Evolutionary conservation across 1,140 invertebrate species (phyloP).

Genomic region (Aradophagus sp.): DNA sequence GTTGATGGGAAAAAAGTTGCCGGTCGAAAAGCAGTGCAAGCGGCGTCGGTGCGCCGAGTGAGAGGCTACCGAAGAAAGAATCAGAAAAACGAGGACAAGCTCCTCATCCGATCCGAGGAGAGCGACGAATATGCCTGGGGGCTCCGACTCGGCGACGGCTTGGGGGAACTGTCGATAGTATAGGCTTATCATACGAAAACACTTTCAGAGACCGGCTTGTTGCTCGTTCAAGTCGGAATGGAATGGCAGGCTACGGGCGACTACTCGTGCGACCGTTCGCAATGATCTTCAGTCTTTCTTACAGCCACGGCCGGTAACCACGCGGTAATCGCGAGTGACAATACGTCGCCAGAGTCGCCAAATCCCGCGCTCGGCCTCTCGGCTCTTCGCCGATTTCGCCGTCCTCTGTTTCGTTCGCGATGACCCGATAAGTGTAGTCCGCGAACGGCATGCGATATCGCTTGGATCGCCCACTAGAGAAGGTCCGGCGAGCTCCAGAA

Average conservation of each 20-base stretch:
- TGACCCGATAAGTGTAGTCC: conserved; percentile 10
- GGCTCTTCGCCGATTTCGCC: not conserved
- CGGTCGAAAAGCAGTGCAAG: conserved; percentile 2
- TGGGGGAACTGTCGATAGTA: conserved; percentile 44
- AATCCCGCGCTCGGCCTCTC: not conserved
- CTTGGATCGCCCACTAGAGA: conserved; percentile 5
- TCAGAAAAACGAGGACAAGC: conserved; percentile 59
- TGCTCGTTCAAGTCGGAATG: conserved; percentile 50
- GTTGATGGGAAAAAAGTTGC: conserved; percentile 2
- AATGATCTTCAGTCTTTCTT: conserved; percentile 71
- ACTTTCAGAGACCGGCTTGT: conserved; percentile 43
- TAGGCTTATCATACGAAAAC: conserved; percentile 52
- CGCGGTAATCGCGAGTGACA: conserved; percentile 48
- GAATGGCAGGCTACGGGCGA: conserved; percentile 64
- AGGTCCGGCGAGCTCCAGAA: conserved; percentile 1
- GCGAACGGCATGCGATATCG: conserved; percentile 3
- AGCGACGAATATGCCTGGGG: conserved; percentile 32
- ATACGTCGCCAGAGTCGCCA: conserved; percentile 7
- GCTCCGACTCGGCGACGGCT: conserved; percentile 23
- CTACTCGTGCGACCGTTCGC: conserved; percentile 38
- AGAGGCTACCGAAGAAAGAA: conserved; percentile 31
- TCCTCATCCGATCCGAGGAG: conserved; percentile 52
- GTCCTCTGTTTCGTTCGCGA: not conserved
- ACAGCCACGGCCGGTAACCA: conserved; percentile 66
- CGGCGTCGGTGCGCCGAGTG: conserved; percentile 3